phyloP scores from a whole-genome alignment of 2,113 vertebrate species.

The Paralichthys olivaceus region DNA sequence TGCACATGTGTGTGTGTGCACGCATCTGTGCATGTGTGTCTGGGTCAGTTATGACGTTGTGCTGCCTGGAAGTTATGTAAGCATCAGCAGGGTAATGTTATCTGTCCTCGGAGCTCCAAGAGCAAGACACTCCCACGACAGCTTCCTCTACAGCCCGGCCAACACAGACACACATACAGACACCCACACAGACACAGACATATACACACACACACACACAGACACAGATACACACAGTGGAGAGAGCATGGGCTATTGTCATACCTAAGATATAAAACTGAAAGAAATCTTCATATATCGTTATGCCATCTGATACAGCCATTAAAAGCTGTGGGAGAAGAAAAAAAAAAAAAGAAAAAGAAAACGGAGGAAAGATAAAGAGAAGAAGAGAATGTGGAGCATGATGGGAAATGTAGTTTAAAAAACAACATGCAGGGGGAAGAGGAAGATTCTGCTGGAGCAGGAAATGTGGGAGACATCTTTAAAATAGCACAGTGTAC shows the following conservation, averaged over 20 bases:
- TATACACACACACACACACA: conserved; percentile 41
- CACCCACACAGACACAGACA: conserved; percentile 38
- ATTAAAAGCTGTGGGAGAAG: background rate
- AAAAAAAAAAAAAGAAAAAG: background rate
- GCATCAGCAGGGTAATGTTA: conserved; percentile 78
- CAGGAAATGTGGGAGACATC: conserved; percentile 60
- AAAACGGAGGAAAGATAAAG: background rate
- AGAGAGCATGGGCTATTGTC: conserved; percentile 24
- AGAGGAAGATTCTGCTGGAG: background rate
- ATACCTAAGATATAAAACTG: conserved; percentile 32
- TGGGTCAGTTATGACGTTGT: conserved; percentile 75
- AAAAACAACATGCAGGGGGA: background rate
- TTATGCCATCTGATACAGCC: background rate
- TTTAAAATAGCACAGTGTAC: conserved; percentile 58
- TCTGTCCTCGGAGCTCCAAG: conserved; percentile 72
- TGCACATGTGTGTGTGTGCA: conserved; percentile 23
- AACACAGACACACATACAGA: conserved; percentile 34
- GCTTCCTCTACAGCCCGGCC: conserved; percentile 62
- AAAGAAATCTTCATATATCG: conserved; percentile 24
- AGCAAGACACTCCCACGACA: conserved; percentile 69
- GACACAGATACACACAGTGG: conserved; percentile 29
- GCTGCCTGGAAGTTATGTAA: conserved; percentile 82
- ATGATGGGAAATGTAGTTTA: conserved; percentile 26
- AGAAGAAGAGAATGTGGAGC: background rate
- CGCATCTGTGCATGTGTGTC: conserved; percentile 30